phyloP scores from a whole-genome alignment of 2,888 invertebrate species.

The Andrena marginata region DNA sequence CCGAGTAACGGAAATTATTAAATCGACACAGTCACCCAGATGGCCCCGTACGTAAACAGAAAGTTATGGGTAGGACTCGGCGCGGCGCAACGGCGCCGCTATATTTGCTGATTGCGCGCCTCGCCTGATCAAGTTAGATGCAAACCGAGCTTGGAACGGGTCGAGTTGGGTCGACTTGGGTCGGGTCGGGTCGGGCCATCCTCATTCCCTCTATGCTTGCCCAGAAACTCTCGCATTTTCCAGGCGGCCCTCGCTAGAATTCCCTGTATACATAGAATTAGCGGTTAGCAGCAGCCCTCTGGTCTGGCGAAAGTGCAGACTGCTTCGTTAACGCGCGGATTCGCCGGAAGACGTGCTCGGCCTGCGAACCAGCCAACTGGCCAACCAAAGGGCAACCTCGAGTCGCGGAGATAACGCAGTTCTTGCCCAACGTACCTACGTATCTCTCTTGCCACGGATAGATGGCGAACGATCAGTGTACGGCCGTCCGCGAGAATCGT shows the following conservation, averaged over 20 bases:
- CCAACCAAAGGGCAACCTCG: background rate
- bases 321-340: slow-evolving; percentile 72
- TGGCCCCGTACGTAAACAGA: background rate
- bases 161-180: background rate
- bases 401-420: background rate
- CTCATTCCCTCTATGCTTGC: slow-evolving; percentile 2
- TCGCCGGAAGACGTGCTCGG: slow-evolving; percentile 65
- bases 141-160: slow-evolving; percentile 63
- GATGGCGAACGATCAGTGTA: too few relatives aligned
- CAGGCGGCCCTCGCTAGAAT: slow-evolving; percentile 17
- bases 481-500: too few relatives aligned
- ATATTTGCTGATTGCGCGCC: slow-evolving; percentile 69
- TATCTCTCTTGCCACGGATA: too few relatives aligned
- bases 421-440: background rate
- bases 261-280: slow-evolving; percentile 69
- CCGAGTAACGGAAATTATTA: slow-evolving; percentile 7
- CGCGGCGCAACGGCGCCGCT: slow-evolving; percentile 7
- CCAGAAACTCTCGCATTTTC: slow-evolving; percentile 40
- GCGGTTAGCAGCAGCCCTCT: slow-evolving; percentile 52
- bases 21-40: slow-evolving; percentile 10
- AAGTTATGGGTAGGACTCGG: background rate
- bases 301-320: slow-evolving; percentile 59
- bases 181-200: background rate
- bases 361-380: slow-evolving; percentile 50
- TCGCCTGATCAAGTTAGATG: slow-evolving; percentile 63